Conservation (phyloP, 1,140 invertebrate species). For the Archegozetes longisetosus region DNA sequence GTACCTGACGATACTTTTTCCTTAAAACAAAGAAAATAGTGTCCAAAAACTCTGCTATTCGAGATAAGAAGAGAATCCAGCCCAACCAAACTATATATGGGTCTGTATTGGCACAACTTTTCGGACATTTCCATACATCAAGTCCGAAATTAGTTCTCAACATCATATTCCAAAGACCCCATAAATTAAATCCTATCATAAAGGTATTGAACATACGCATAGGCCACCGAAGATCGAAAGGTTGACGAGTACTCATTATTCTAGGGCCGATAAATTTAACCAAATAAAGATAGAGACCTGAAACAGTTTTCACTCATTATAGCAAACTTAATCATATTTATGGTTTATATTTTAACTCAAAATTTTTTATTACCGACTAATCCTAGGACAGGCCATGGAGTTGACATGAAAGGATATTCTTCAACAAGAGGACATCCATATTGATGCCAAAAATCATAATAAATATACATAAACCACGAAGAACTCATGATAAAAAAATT, state of each 20-base stretch:
- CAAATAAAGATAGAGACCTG: slow-evolving; percentile 31
- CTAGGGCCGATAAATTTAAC: slow-evolving; percentile 44
- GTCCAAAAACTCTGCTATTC: slow-evolving; percentile 22
- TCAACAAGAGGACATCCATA: slow-evolving; percentile 60
- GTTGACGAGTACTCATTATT: slow-evolving; percentile 59
- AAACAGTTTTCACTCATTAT: too few relatives aligned
- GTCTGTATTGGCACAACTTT: background rate
- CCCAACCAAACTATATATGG: background rate
- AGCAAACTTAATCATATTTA: too few relatives aligned
- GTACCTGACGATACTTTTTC: slow-evolving; percentile 56
- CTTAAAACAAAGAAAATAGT: slow-evolving; percentile 41
- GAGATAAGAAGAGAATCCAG: slow-evolving; percentile 20
- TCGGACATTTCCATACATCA: slow-evolving; percentile 5
- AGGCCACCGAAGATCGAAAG: slow-evolving; percentile 54
- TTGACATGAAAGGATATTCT: slow-evolving; percentile 74
- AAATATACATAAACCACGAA: background rate
- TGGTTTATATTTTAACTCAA: background rate
- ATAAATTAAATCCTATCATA: slow-evolving; percentile 36
- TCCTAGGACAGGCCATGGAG: slow-evolving; percentile 64
- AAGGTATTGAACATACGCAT: slow-evolving; percentile 68
- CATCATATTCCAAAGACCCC: slow-evolving; percentile 16
- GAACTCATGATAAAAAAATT: background rate
- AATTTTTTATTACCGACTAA: slow-evolving; percentile 37
- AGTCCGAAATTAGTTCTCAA: slow-evolving; percentile 14
- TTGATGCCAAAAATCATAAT: background rate